Conservation (phyloP, 1,140 invertebrate species). For the Lordiphosa clarofinis region DNA sequence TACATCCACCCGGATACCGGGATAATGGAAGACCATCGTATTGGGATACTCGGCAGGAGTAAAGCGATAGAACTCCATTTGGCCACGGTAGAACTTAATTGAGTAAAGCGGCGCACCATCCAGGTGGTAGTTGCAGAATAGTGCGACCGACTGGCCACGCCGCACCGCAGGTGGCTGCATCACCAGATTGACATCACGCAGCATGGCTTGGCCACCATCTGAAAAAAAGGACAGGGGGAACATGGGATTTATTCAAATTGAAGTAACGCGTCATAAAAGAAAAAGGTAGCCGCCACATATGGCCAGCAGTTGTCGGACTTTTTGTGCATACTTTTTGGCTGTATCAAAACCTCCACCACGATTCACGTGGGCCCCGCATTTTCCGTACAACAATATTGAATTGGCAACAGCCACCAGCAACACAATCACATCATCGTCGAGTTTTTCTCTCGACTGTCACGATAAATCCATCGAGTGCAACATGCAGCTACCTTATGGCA, state of each 20-base stretch:
- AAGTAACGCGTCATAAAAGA: slow-evolving; percentile 34
- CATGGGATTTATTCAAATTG: slow-evolving; percentile 60
- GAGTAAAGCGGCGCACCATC: slow-evolving; percentile 87
- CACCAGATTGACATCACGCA: slow-evolving; percentile 81
- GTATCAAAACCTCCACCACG: slow-evolving; percentile 12
- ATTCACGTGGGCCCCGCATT: slow-evolving; percentile 44
- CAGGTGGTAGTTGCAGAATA: slow-evolving; percentile 87
- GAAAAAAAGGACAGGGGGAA: slow-evolving; percentile 39
- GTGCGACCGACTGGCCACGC: slow-evolving; percentile 83
- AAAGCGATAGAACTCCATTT: slow-evolving; percentile 88
- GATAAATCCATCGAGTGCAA: slow-evolving; percentile 40
- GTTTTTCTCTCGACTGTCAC: slow-evolving; percentile 30
- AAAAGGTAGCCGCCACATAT: slow-evolving; percentile 31
- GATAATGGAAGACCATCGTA: slow-evolving; percentile 86
- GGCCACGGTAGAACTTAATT: slow-evolving; percentile 89
- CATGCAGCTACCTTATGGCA: slow-evolving; percentile 22
- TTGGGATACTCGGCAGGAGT: slow-evolving; percentile 85
- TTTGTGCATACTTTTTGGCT: slow-evolving; percentile 8
- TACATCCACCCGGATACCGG: slow-evolving; percentile 88
- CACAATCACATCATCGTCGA: slow-evolving; percentile 14
- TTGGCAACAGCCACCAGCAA: slow-evolving; percentile 10
- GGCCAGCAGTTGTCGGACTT: slow-evolving; percentile 31
- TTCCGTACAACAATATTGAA: slow-evolving; percentile 67
- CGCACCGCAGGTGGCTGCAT: slow-evolving; percentile 83
- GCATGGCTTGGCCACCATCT: slow-evolving; percentile 65